Base-by-base conservation (phyloP, 2,113 vertebrate species). In the Thinocorus orbignyianus region DNA sequence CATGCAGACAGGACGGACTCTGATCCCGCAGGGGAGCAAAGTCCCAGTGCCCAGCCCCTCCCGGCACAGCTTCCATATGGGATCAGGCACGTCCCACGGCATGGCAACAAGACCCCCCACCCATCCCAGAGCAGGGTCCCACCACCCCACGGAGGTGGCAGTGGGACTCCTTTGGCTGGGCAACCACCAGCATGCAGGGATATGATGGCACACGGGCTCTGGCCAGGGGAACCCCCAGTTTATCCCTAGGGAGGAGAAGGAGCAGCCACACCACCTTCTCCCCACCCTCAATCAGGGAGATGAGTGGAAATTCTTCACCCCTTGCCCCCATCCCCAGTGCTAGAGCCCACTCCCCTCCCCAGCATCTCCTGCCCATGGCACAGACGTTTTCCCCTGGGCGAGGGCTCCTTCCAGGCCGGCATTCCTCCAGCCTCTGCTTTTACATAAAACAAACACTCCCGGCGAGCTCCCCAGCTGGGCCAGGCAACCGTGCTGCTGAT, bases 401-500 rank as follows among this genome's bases (percentile, higher is more conserved):
- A 5, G 8, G 1, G 30, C 91, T 71, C 84, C 81, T 88, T 33
- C 89, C 93, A 51, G 86, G 55, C 83, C 86, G 2, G 84, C 91
- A 86, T 95, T 94, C 95, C 92, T 94, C 30, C 88, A 80, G 88
- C 94, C 81, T 83, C 73, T 6, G 78, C 25, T 92, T 94, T 86
- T 41, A 69, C 82, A 95, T 62, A 83, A 96, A 94, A 39, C 92
- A 95, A 97, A 97, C 95, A 77, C 88, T 92, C 92, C 87, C 66
- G 18, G 81, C n/a, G 10, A 86, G 92, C 66, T 91, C 93, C 93
- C 79, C 93, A 58, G 95, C 95, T 39, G 86, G 76, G 93, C 79
- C 91, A 94, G 95, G 93, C 95, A 94, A 90, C 82, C 18, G 26
- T 88, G 95, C 95, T 24, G 90, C 92, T 96, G 95, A 96, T 93